phyloP scores from a whole-genome alignment of 53 echinoderm and acorn worm genomes.

The Luidia sarsii region DNA sequence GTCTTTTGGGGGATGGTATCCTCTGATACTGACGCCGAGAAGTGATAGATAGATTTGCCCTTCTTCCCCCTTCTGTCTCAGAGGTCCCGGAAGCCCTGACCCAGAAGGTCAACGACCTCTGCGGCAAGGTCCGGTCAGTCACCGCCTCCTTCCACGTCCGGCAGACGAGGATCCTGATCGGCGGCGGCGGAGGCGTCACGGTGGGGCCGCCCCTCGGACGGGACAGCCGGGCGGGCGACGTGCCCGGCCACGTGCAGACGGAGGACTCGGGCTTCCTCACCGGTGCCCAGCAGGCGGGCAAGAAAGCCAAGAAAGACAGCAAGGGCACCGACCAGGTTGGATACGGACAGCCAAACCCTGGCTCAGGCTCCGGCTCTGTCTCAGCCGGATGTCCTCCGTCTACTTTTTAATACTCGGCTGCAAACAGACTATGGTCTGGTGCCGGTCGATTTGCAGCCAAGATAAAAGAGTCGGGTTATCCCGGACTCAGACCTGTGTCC shows the following conservation, averaged over 20 bases:
- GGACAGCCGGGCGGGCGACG: conserved; percentile 46
- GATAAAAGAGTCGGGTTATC: too few relatives aligned
- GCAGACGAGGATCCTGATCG: conserved; percentile 65
- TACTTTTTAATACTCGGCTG: too few relatives aligned
- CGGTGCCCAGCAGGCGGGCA: conserved; percentile 46
- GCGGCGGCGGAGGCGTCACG: conserved; percentile 16
- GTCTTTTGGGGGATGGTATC: too few relatives aligned
- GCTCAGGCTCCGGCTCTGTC: too few relatives aligned
- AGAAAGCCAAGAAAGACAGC: conserved; percentile 48
- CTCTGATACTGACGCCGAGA: too few relatives aligned
- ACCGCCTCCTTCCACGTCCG: conserved; percentile 70
- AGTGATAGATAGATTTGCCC: too few relatives aligned
- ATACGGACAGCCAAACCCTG: too few relatives aligned
- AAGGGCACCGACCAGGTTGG: conserved; percentile 64
- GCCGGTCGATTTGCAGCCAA: too few relatives aligned
- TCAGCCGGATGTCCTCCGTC: too few relatives aligned
- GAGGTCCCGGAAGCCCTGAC: conserved; percentile 32
- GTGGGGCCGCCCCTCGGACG: conserved; percentile 48
- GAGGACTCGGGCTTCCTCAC: conserved; percentile 72
- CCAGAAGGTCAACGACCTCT: conserved; percentile 46
- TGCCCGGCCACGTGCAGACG: conserved; percentile 56
- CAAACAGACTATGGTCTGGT: too few relatives aligned
- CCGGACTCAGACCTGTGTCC: too few relatives aligned
- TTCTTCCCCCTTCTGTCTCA: not conserved
- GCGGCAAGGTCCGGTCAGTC: conserved; percentile 62